Percentiles rank a stretch among this genome's conserved stretches.
These are phyloP conservation scores for Drosophila burlai DNA, from an alignment of 1,140 invertebrate genomes.

Conservation along the genomic window DNA sequence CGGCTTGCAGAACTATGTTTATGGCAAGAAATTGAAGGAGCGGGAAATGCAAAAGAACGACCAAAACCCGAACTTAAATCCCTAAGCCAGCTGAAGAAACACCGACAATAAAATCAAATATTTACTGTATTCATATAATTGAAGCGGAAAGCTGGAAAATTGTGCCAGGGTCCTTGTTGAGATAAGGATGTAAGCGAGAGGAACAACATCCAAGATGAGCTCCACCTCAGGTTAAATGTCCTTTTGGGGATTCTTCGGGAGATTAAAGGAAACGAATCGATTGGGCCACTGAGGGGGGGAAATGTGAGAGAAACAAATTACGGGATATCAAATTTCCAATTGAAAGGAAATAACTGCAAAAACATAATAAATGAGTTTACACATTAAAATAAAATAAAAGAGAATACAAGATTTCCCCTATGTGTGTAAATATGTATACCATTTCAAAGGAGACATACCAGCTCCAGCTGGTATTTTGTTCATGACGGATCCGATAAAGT, in stretches of 20 bases:
- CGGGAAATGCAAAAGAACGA: slow-evolving; percentile 18
- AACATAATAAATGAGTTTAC: slow-evolving; percentile 10
- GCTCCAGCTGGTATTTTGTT: not conserved
- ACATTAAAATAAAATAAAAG: slow-evolving; percentile 13
- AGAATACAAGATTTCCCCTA: not conserved
- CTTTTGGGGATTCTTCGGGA: slow-evolving; percentile 8
- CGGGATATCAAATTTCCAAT: slow-evolving; percentile 34
- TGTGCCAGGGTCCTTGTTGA: slow-evolving; percentile 15
- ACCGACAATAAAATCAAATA: slow-evolving; percentile 52
- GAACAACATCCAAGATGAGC: slow-evolving; percentile 18
- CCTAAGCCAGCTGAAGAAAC: slow-evolving; percentile 20
- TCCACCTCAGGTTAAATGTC: slow-evolving; percentile 29
- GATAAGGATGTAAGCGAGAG: slow-evolving; percentile 28
- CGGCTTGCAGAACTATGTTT: not conserved
- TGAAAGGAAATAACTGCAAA: slow-evolving; percentile 4
- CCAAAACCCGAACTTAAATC: slow-evolving; percentile 4
- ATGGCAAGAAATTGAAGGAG: slow-evolving; percentile 2
- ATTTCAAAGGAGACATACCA: slow-evolving; percentile 13
- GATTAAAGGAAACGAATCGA: slow-evolving; percentile 43
- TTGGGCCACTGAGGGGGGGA: not conserved
- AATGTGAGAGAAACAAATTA: slow-evolving; percentile 29
- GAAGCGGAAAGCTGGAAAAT: slow-evolving; percentile 39
- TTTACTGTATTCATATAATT: slow-evolving; percentile 50
- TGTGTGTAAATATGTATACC: not conserved
- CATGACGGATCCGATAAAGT: not conserved